Base-by-base conservation (phyloP, 23 tunicate species). In the Halocynthia aurantium region DNA sequence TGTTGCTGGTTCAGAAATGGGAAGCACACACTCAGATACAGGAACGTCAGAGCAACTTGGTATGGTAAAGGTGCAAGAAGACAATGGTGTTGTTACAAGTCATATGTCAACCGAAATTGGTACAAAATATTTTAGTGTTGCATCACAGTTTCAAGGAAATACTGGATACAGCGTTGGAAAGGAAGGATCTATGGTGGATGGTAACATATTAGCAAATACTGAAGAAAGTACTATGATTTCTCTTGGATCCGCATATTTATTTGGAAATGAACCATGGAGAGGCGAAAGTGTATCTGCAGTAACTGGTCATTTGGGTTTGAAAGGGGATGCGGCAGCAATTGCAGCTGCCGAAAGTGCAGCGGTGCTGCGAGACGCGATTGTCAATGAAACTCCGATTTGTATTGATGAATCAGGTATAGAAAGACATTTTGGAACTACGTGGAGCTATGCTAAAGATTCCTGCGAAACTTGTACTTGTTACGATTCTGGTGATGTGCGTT, bases 331-430 rank as follows among this genome's bases (percentile, higher is more conserved):
- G 10, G 81, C 57, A 6, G 85, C 96, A 9, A 69, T 76, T 71
- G 96, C 96, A 12, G 87, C 80, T 9, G 84, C 86, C 52, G 83
- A 74, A 50, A 73, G 82, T 6, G 82, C 91, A 6, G 87, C 85
- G 10, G 82, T 62, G 51, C 22, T 84, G 12, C 31, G 87, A 52
- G 73, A 74, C 10, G 92, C 88, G 6, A 74, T 86, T 49, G 75
- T 92, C 6, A 76, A 83, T 12, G 92, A 92, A 60, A 82, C 70
- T 49, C 81, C 98, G 6, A 70, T 81, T 52, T 92, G 98, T 69
- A 60, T 92, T 69, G 98, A 92, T 69, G 98, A 92, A 68, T 62
- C 81, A n/a, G 98, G 98, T 0, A 7, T 69, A n/a, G 98, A 92
- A 79, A 69, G 98, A 52, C 66, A 75, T 54, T 92, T 80, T 63